Base-by-base conservation (phyloP, 2,888 invertebrate species). In the Metalampra italica region DNA sequence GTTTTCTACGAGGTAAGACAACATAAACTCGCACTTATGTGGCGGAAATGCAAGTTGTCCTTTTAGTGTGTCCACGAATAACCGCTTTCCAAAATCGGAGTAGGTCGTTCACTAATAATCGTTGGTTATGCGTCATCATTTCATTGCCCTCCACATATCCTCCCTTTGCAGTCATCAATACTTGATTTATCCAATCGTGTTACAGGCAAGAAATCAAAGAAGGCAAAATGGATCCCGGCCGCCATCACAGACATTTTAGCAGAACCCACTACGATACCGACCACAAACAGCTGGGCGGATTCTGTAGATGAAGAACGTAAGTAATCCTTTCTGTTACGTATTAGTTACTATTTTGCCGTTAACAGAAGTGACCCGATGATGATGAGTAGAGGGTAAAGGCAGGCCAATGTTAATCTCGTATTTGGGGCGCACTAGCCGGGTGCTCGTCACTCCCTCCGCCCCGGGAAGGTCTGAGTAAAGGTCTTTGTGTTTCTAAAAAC, bases 391-490 rank as follows among this genome's bases (percentile, higher is more conserved):
- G 84, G 87, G 86, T 61, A 83, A 87, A 68, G 82, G 78, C 82
- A 82, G 90, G 92, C 90, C 93, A 92, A 92, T 89, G 90, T 91
- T 91, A 94, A 94, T 93, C 93, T 93, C 92, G 93, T 93, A 93
- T 90, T 77, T 91, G 94, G 93, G 93, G 92, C 91, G 81, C 78
- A 92, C 93, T 71, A 54, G 80, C 93, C 60, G 92, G 90, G 93
- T 91, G 93, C 82, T 71, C 50, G 91, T 92, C 91, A 85, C 88
- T 77, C 68, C 60, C 46, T 67, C 64, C 81, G 90, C 91, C 92
- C 88, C 94, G 94, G 94, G 94, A 94, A 94, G 94, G 94, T 94
- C 94, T 94, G 94, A 94, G 94, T 79, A 83, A 91, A 90, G 92
- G 92, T 91, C 90, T 68, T 50, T 75, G 79, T 82, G 78, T 75